Evolutionary conservation across 1,140 invertebrate genomes (phyloP).

Genomic region (Leptopilina boulardi): DNA sequence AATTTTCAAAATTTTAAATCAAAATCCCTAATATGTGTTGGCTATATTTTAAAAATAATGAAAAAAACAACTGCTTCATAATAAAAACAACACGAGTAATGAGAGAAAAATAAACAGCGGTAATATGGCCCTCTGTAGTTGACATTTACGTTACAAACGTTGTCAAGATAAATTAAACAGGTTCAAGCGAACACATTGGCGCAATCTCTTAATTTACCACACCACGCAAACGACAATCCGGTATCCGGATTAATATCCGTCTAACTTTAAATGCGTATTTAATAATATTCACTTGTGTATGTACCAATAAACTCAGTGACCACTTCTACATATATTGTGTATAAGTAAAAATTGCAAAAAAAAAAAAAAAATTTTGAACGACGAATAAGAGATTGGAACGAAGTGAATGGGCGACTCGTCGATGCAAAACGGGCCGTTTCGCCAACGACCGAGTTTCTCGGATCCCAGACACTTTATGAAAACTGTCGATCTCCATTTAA

Average conservation of each 20-base stretch:
- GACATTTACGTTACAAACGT: constrained; percentile 5
- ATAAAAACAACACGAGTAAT: too few species aligned
- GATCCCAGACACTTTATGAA: constrained; percentile 16
- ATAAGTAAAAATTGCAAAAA: not conserved
- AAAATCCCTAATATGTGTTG: too few species aligned
- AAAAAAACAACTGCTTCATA: too few species aligned
- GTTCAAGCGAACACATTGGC: not conserved
- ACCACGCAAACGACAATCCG: not conserved
- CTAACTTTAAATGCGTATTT: not conserved
- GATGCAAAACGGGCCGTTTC: constrained; percentile 27
- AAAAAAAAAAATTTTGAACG: constrained; percentile 3
- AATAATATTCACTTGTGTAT: not conserved
- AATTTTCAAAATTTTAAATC: too few species aligned
- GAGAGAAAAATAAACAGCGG: not conserved
- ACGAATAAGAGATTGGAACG: constrained; percentile 23
- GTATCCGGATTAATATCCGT: not conserved
- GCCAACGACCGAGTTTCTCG: constrained; percentile 31
- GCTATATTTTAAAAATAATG: too few species aligned
- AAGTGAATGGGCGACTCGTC: constrained; percentile 30
- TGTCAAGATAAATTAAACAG: constrained; percentile 22
- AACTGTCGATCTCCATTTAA: constrained; percentile 23
- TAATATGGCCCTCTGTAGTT: not conserved
- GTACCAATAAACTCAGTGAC: not conserved
- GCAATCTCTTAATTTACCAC: constrained; percentile 21
- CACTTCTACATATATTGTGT: not conserved